Percentiles rank a stretch among this genome's conserved stretches.
Conservation (phyloP, 2,888 invertebrate species). For the Macropis europaea region DNA sequence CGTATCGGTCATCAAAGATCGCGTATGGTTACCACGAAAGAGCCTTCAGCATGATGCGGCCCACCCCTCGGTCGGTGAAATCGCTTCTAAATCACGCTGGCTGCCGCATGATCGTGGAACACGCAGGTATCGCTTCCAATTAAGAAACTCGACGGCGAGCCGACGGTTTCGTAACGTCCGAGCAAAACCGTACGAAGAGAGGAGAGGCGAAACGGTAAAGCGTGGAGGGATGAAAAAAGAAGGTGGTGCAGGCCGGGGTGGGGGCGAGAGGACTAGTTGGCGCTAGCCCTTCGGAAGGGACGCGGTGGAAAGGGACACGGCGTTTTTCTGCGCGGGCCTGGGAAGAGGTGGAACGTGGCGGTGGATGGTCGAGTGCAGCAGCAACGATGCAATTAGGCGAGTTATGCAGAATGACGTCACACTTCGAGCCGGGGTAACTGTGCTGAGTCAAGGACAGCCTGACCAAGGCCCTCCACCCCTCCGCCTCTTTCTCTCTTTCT, state of each 20-base stretch:
- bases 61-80: too few species aligned
- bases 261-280: conserved; percentile 47
- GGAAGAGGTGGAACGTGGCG: conserved; percentile 7
- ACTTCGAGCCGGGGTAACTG: conserved; percentile 78
- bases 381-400: conserved; percentile 80
- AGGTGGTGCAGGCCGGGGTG: conserved; percentile 40
- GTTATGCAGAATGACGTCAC: conserved; percentile 80
- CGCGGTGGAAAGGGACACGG: background rate
- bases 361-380: conserved; percentile 27
- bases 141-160: too few species aligned
- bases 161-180: background rate
- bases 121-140: too few species aligned
- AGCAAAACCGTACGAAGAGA: background rate
- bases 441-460: conserved; percentile 80
- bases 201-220: conserved; percentile 5
- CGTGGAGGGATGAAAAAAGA: conserved; percentile 29
- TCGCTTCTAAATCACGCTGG: too few species aligned
- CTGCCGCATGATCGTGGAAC: too few species aligned
- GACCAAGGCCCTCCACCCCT: conserved; percentile 79
- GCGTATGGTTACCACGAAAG: too few species aligned
- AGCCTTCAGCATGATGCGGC: too few species aligned
- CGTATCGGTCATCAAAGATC: too few species aligned
- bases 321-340: too few species aligned
- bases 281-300: conserved; percentile 44
- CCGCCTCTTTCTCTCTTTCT: too few species aligned